phyloP scores from a whole-genome alignment of 2,797 vertebrate species.

The Parambassis ranga region DNA sequence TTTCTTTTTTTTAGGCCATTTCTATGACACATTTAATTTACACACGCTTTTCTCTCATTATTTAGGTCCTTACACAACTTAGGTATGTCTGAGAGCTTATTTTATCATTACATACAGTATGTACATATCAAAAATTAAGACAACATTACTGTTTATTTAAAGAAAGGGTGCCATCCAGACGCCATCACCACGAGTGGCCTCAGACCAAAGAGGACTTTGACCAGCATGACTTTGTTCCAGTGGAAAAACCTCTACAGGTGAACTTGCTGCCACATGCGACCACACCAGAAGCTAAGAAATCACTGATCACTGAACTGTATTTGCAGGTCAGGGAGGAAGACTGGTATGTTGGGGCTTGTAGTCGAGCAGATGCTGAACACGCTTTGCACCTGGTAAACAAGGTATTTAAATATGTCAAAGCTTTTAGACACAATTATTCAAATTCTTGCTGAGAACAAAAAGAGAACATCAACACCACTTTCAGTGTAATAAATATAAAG shows the following conservation, averaged over 20 bases:
- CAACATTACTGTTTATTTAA: background rate
- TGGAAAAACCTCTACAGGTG: slow-evolving; percentile 65
- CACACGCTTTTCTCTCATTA: background rate
- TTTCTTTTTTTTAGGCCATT: background rate
- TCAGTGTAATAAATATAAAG: no score
- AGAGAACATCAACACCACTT: background rate
- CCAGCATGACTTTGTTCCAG: slow-evolving; percentile 48
- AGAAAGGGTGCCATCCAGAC: slow-evolving; percentile 38
- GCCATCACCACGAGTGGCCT: slow-evolving; percentile 73
- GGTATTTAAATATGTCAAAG: slow-evolving; percentile 61
- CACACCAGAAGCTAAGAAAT: background rate
- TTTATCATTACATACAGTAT: background rate
- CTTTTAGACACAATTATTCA: background rate
- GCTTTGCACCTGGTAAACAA: slow-evolving; percentile 83
- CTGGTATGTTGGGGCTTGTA: slow-evolving; percentile 86
- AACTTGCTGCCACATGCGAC: background rate
- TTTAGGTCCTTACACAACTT: slow-evolving; percentile 28
- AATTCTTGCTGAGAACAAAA: background rate
- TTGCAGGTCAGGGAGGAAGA: slow-evolving; percentile 62
- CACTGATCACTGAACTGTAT: background rate
- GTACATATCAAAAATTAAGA: background rate
- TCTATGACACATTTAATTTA: background rate
- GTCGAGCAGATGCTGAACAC: slow-evolving; percentile 83
- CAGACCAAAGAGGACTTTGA: slow-evolving; percentile 66
- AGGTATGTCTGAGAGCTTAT: slow-evolving; percentile 26